Base-by-base conservation (phyloP, 2,113 vertebrate genomes). In the Python bivittatus region DNA sequence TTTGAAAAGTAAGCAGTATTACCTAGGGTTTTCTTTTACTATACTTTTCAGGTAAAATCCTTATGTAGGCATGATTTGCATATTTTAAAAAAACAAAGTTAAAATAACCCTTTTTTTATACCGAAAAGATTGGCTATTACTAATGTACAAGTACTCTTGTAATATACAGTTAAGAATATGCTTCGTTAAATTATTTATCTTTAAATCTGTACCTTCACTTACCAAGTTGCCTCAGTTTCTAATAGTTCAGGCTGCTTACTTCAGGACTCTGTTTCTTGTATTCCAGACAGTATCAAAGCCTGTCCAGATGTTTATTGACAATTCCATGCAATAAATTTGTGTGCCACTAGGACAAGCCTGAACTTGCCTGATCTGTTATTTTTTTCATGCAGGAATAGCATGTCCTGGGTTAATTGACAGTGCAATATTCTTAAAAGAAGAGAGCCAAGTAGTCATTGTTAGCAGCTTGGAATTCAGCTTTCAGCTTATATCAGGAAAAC, bases 321-420 rank as follows among this genome's bases (percentile, higher is more conserved):
- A 72, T 23, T 53, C 48, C 52, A 54, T 4, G 15, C 42, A 54
- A 44, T 91, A 17, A 85, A 54, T 68, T 52, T 87, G 13, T 10
- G 27, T 87, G 57, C 60, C n/a, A 87, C 52, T 27, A 3, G 52
- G 58, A 91, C 91, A 91, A 86, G 91, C 33, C 84, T 91, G 84
- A 87, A 91, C 91, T 86, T 87, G 91, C 33, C 91, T 86, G n/a
- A n/a, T 68, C n/a, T 91, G 42, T 86, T 64, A 44, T 86, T 38
- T 85, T 20, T 68, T n/a, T 23, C 44, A 72, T 86, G 48, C 48
- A 87, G 8, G 22, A 25, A 68, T 87, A 27, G 53, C 33, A 15
- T 91, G 23, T 61, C 25, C 85, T 91, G 60, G 25, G 23, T 23
- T 61, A 53, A 15, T n/a, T 54, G 29, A 54, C 33, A 68, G 84